phyloP scores from a whole-genome alignment of 2,888 invertebrate genomes.

The Lacanobia wlatinum region DNA sequence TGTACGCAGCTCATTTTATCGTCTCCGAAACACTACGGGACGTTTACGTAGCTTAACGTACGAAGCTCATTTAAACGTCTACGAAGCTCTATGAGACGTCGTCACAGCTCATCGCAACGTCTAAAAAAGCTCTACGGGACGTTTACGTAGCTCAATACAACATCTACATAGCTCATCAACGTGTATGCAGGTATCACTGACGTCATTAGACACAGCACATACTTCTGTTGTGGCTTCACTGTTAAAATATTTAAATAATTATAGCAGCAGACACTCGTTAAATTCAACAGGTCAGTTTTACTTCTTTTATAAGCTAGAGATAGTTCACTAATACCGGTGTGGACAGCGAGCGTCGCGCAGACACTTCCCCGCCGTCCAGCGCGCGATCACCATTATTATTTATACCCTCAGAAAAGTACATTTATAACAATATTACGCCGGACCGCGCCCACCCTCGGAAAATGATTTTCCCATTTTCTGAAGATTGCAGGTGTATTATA shows the following conservation, averaged over 20 bases:
- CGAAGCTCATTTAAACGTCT: not conserved
- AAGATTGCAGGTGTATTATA: conserved; percentile 91
- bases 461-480: conserved; percentile 91
- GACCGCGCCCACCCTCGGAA: conserved; percentile 90
- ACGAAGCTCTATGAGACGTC: not conserved
- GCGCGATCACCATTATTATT: conserved; percentile 88
- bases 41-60: not conserved
- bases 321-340: conserved; percentile 47
- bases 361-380: conserved; percentile 60
- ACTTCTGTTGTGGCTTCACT: too few species aligned
- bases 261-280: not conserved
- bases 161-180: too few species aligned
- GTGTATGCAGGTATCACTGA: not conserved
- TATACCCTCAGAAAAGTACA: conserved; percentile 89
- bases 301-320: conserved; percentile 19
- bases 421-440: conserved; percentile 91
- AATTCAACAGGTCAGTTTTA: conserved; percentile 26
- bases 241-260: not conserved
- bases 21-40: too few species aligned
- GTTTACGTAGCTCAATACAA: not conserved
- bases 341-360: conserved; percentile 67
- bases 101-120: not conserved
- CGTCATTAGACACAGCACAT: too few species aligned
- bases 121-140: not conserved
- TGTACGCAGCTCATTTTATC: not conserved